Evolutionary conservation across 2,797 vertebrate genomes (phyloP), one percentile per base, ranked within the genome.

Genomic region (Tangara arthus): DNA sequence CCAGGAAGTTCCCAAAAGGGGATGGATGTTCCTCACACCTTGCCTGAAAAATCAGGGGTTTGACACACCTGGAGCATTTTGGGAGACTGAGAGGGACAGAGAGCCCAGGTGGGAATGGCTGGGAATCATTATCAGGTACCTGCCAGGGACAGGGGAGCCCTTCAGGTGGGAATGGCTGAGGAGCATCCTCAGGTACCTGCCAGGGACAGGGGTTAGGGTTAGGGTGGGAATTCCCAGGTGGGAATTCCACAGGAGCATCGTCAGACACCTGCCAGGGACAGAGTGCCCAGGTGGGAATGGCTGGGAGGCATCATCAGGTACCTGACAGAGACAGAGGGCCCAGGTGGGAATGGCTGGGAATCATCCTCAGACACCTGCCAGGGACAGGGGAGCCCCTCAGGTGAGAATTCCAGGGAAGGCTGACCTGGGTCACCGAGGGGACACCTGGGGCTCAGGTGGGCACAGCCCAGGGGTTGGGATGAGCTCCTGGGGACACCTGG

Each of bases 391-490:
- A 37, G 37, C 37, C 37, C 37, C 37, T 37, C 37, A 37, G 37
- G 37, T 37, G 37, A 10, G 37, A 37, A 37, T 37, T 37, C 15
- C 34, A 5, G 55, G 55, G 27, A 37, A 9, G 6, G 34, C 71
- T n/a, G 21, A 7, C 28, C 44, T 1, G 28, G n/a, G 11, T 34
- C 10, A n/a, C 39, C 4, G 2, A 21, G 53, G 53, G 20, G 15
- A 39, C 59, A 30, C 39, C 47, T 23, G 10, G 75, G 26, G 53
- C 32, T 55, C 59, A 16, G 26, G 19, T 19, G 37, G 46, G 8
- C 10, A 10, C 34, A 12, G 1, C 22, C 3, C 17, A 0, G 1
- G 35, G 28, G 2, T 2, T 0, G 22, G 71, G 71, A 9, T 21
- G 72, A 6, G 72, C 73, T 6, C 26, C 52, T 14, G 77, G 77